phyloP scores from a whole-genome alignment of 1,140 invertebrate species.

The Drosophila nannoptera region DNA sequence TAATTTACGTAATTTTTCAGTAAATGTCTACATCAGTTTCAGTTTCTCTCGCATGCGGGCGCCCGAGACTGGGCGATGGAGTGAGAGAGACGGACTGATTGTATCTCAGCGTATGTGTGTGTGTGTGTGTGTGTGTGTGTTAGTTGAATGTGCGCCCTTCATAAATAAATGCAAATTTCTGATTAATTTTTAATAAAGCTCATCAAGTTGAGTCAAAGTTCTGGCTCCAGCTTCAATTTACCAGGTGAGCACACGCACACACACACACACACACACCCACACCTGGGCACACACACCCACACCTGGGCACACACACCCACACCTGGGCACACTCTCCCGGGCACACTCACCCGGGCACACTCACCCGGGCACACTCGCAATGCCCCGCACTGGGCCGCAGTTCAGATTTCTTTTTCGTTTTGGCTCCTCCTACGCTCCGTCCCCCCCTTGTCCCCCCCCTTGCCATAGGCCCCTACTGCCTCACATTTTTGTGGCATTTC shows the following conservation, averaged over 20 bases:
- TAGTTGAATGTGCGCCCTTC: constrained; percentile 1
- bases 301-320: background rate
- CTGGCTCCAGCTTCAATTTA: constrained; percentile 47
- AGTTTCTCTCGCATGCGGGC: constrained; percentile 46
- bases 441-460: too few relatives aligned
- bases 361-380: too few relatives aligned
- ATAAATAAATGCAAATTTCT: constrained; percentile 73
- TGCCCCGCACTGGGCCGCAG: too few relatives aligned
- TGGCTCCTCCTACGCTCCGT: background rate
- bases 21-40: constrained; percentile 76
- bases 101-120: background rate
- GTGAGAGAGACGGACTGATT: background rate
- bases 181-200: constrained; percentile 75
- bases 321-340: too few relatives aligned
- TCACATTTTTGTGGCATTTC: constrained; percentile 4
- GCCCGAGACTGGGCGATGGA: background rate
- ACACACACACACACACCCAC: background rate
- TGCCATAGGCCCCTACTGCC: too few relatives aligned
- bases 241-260: constrained; percentile 17
- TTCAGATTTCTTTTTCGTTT: background rate
- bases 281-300: too few relatives aligned
- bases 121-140: constrained; percentile 2
- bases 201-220: constrained; percentile 69
- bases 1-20: constrained; percentile 76
- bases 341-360: too few relatives aligned